Percentiles rank a stretch among this genome's conserved stretches.
Conservation (phyloP, 1,140 invertebrate genomes). For the Meloidogyne exigua region DNA sequence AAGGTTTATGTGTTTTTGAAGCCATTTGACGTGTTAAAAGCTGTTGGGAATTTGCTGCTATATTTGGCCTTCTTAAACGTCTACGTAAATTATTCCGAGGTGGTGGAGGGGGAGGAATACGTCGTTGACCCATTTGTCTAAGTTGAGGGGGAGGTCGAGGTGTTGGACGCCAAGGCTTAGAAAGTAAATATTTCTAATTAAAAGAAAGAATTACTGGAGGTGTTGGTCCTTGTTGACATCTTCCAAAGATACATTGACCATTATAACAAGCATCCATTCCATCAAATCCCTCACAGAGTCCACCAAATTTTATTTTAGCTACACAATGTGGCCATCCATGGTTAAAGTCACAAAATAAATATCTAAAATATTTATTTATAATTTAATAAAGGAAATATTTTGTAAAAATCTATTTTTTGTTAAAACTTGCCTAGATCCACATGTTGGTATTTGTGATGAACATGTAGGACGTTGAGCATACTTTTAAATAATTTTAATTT, state of each 20-base stretch:
- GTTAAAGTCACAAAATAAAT: constrained; percentile 59
- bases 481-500: not conserved
- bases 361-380: constrained; percentile 18
- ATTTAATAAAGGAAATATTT: not conserved
- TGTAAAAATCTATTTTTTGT: not conserved
- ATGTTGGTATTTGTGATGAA: constrained; percentile 48
- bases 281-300: constrained; percentile 58
- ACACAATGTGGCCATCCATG: constrained; percentile 59
- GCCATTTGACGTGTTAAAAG: constrained; percentile 16
- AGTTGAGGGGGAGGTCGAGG: constrained; percentile 8
- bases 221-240: constrained; percentile 56
- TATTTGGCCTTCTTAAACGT: constrained; percentile 1
- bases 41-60: not conserved
- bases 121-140: not conserved
- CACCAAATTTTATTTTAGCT: constrained; percentile 61
- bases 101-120: not conserved
- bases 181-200: not conserved
- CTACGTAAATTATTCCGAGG: not conserved
- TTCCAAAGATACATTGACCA: constrained; percentile 54
- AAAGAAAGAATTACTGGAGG: constrained; percentile 32
- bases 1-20: constrained; percentile 31
- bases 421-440: constrained; percentile 48
- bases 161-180: constrained; percentile 22
- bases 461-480: constrained; percentile 56
- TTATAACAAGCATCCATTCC: constrained; percentile 55